phyloP scores from a whole-genome alignment of 2,888 invertebrate species.

The Ditula angustiorana region DNA sequence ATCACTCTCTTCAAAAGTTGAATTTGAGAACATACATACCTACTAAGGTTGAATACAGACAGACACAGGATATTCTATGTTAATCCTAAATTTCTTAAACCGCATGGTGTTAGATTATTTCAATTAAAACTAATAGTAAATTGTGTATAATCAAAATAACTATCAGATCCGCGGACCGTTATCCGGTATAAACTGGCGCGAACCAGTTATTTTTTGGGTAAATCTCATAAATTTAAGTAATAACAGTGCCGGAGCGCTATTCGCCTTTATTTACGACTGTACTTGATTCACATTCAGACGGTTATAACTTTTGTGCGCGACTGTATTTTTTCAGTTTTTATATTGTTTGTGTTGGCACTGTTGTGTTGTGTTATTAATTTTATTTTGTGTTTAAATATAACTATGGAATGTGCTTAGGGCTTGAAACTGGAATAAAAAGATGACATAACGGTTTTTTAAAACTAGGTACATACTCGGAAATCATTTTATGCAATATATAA shows the following conservation, averaged over 20 bases:
- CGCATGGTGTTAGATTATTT: no score
- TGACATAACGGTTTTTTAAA: neutral
- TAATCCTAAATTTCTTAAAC: no score
- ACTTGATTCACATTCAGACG: constrained; percentile 80
- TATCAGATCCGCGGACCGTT: constrained; percentile 1
- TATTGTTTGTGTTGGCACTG: constrained; percentile 72
- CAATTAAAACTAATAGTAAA: constrained; percentile 11
- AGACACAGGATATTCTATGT: no score
- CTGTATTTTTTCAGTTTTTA: constrained; percentile 75
- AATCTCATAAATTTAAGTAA: constrained; percentile 59
- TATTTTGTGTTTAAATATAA: neutral
- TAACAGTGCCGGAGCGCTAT: constrained; percentile 71
- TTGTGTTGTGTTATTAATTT: constrained; percentile 50
- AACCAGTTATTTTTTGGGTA: constrained; percentile 46
- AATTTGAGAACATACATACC: no score
- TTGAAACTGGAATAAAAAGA: neutral
- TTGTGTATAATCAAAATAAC: constrained; percentile 31
- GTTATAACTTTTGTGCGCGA: constrained; percentile 77
- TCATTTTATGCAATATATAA: no score
- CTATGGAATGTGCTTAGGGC: no score
- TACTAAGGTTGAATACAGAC: neutral
- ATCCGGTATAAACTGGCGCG: constrained; percentile 18
- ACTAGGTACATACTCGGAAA: no score
- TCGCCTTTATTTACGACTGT: constrained; percentile 82
- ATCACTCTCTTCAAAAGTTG: no score